Base-by-base conservation (phyloP, 2,797 vertebrate genomes). In the Melanogrammus aeglefinus region DNA sequence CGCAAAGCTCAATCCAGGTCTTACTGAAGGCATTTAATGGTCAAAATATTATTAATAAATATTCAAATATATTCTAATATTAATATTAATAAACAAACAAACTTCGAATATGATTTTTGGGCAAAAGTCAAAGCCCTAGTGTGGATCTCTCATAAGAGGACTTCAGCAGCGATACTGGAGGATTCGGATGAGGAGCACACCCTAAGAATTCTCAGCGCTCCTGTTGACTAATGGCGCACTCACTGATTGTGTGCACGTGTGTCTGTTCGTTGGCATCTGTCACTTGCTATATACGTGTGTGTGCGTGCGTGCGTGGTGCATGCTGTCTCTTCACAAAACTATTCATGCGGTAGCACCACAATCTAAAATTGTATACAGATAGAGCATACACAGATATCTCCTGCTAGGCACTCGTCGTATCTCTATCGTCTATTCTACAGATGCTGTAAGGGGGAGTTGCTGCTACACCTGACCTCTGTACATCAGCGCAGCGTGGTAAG, bases 101-200 rank as follows among this genome's bases (percentile, higher is more conserved):
- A n/a, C n/a, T n/a, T n/a, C n/a, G n/a, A n/a, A n/a, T n/a, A n/a
- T n/a, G n/a, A n/a, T n/a, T n/a, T n/a, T n/a, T n/a, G n/a, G n/a
- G n/a, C n/a, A n/a, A n/a, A n/a, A n/a, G n/a, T n/a, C n/a, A n/a
- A n/a, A n/a, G n/a, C n/a, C n/a, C n/a, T n/a, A n/a, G n/a, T n/a
- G 51, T 66, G 47, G 4, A 21, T 75, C 2, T 31, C 44, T 87
- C 77, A 75, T 86, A 85, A 81, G 38, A 78, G 79, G 73, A 75
- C 51, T 82, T 0, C 4, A 83, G 84, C 82, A 86, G 73, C 47
- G 75, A 79, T 83, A 84, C 86, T 77, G 66, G 85, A 73, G 79
- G 79, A 16, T 73, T 69, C 38, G 5, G 81, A 85, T n/a, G 77
- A 85, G 76, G 38, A 9, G 16, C 44, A 57, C 47, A 18, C 47